Conservation (phyloP, 2,888 invertebrate species). For the Julus scanicus region DNA sequence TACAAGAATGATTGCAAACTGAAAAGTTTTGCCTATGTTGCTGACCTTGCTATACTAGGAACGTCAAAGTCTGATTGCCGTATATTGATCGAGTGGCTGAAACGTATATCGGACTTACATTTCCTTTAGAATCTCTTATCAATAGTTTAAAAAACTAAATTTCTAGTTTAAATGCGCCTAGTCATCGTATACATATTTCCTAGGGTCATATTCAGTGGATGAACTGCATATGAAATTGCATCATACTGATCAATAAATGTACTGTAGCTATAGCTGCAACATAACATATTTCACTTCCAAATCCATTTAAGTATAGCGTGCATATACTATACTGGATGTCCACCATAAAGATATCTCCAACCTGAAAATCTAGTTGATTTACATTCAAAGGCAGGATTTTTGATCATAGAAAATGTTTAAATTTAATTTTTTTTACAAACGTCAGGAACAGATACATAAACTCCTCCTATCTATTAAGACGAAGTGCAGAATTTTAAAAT, state of each 20-base stretch:
- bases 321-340: neutral
- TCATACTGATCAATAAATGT: conserved; percentile 3
- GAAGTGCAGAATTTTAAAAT: no score
- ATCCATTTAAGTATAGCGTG: neutral
- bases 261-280: neutral
- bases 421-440: no score
- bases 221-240: conserved; percentile 26
- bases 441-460: no score
- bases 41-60: neutral
- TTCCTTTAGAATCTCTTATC: conserved; percentile 11
- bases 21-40: neutral
- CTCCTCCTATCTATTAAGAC: no score
- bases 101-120: neutral
- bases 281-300: neutral
- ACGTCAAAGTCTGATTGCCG: neutral
- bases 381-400: neutral
- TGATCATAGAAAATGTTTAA: neutral
- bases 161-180: conserved; percentile 23
- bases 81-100: neutral
- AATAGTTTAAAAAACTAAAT: conserved; percentile 40
- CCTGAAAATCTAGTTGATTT: neutral
- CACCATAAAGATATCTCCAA: neutral
- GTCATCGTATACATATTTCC: neutral
- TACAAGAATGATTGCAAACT: neutral
- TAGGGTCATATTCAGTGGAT: conserved; percentile 4